Base-by-base conservation (phyloP, 1,140 invertebrate genomes). In the Drosophila subobscura region DNA sequence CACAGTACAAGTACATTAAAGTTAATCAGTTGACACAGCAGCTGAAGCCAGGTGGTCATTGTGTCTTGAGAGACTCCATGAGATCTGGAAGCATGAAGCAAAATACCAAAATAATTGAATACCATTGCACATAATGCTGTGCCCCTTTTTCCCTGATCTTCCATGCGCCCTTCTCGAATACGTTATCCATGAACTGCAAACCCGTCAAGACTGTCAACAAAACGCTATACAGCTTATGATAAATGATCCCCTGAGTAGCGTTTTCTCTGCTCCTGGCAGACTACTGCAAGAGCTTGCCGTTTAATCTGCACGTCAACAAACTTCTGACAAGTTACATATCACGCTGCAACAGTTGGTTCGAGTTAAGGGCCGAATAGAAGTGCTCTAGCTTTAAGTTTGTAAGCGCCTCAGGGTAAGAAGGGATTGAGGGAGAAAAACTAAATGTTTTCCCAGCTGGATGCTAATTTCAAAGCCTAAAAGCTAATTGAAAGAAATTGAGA, bases 241-340 rank as follows among this genome's bases (percentile, higher is more conserved):
- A 86, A 85, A 85, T 86, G 80, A 85, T 86, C 42, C 72, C 44
- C 45, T 12, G 25, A 59, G 51, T 37, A 77, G 56, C 64, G 76
- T 56, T 75, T 42, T 61, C 63, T 60, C 46, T 70, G 79, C 80
- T 68, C 46, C 58, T 49, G 46, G 64, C 64, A 50, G 52, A 57
- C 45, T 65, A 68, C 54, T 37, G 3, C 10, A 3, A 10, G 29
- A 3, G 29, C 33, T 37, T 37, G 49, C 29, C 68, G 74, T 76
- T 84, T 84, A 84, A 84, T 84, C 79, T 85, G 79, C 72, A 71
- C 77, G 80, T 86, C 81, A 85, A 67, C 83, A 71, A 85, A 81
- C 68, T 85, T 86, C 60, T 86, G 81, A 85, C 73, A 85, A 85
- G 81, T 86, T 81, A 85, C 81, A 77, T 53, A 86, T 71, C 77